Evolutionary conservation across 2,888 invertebrate species (phyloP).

Genomic region (Acleris literana): DNA sequence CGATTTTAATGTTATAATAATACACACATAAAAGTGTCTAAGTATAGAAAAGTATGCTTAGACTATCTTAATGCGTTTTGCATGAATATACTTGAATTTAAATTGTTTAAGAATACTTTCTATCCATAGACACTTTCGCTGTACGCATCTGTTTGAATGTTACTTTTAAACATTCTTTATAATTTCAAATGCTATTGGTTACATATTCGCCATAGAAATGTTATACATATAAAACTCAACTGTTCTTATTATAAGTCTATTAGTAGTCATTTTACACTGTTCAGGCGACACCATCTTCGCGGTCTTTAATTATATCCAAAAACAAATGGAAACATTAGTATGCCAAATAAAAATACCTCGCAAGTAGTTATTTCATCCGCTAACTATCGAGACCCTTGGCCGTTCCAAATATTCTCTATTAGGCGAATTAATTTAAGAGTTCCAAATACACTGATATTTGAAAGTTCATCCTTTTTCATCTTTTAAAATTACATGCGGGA

Average conservation of each 20-base stretch:
- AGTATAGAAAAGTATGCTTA: too few relatives aligned
- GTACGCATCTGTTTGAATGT: slow-evolving; percentile 70
- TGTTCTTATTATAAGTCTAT: slow-evolving; percentile 68
- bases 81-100: too few relatives aligned
- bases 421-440: slow-evolving; percentile 39
- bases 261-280: slow-evolving; percentile 56
- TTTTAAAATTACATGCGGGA: slow-evolving; percentile 38
- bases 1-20: slow-evolving; percentile 78
- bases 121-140: too few relatives aligned
- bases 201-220: slow-evolving; percentile 75
- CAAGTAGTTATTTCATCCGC: slow-evolving; percentile 10
- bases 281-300: slow-evolving; percentile 43
- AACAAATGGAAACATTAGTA: slow-evolving; percentile 24
- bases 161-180: slow-evolving; percentile 68
- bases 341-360: slow-evolving; percentile 23
- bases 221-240: slow-evolving; percentile 74
- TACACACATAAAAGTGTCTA: too few relatives aligned
- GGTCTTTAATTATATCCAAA: slow-evolving; percentile 30
- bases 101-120: too few relatives aligned
- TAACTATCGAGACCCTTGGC: slow-evolving; percentile 21
- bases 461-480: slow-evolving; percentile 27
- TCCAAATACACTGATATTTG: slow-evolving; percentile 34
- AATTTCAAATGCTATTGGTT: slow-evolving; percentile 76
- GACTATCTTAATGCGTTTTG: too few relatives aligned
- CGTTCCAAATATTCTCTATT: slow-evolving; percentile 18